Evolutionary conservation across 2,888 invertebrate genomes (phyloP).

Genomic region (Drosophila affinis): DNA sequence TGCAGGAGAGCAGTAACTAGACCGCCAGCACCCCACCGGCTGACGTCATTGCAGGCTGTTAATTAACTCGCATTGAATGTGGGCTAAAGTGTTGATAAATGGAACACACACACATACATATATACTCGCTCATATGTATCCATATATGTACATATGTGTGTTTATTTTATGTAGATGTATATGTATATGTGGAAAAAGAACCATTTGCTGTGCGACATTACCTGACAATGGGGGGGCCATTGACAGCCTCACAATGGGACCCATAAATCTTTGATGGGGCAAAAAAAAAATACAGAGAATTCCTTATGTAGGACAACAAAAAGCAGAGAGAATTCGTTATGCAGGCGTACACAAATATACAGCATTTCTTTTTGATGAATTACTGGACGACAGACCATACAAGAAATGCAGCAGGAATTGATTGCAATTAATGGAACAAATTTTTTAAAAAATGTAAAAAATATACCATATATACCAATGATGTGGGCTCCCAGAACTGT

Average conservation of each 20-base stretch:
- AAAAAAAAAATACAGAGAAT: background rate
- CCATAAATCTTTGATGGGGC: background rate
- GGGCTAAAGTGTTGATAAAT: conserved; percentile 50
- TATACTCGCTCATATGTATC: background rate
- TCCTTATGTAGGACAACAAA: background rate
- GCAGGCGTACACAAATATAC: background rate
- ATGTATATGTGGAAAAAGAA: conserved; percentile 6
- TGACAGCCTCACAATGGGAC: conserved; percentile 25
- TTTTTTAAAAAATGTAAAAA: background rate
- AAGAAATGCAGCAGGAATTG: background rate
- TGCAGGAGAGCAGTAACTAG: conserved; percentile 5
- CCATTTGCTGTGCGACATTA: conserved; percentile 43
- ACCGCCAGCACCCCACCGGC: background rate
- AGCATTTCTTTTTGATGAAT: background rate
- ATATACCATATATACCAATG: background rate
- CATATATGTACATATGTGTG: background rate
- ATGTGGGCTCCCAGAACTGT: background rate
- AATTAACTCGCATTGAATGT: conserved; percentile 57
- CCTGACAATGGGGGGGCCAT: conserved; percentile 61
- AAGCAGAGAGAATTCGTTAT: background rate
- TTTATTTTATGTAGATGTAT: background rate
- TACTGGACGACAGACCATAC: too few relatives aligned
- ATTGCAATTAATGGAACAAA: background rate
- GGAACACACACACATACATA: conserved; percentile 13
- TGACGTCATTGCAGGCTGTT: conserved; percentile 59